Conservation (phyloP, 2,113 vertebrate species). For the Piaya cayana region DNA sequence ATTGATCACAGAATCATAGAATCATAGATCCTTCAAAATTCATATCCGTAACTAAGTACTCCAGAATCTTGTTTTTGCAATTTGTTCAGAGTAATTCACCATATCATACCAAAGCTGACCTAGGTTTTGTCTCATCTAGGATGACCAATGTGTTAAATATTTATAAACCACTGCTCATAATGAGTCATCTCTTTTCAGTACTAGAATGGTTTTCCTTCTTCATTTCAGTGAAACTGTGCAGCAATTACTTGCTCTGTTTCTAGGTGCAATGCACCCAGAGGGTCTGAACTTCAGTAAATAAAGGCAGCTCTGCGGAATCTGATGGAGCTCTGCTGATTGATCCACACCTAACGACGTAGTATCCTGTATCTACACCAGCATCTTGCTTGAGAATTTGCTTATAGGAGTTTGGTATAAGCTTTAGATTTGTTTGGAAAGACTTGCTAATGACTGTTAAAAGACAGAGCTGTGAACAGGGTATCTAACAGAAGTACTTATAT, state of each 20-base stretch:
- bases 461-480: not conserved
- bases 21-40: not conserved
- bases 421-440: not conserved
- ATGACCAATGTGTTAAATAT: constrained; percentile 1
- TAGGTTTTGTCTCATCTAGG: not conserved
- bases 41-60: not conserved
- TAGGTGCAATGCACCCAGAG: not conserved
- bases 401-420: not conserved
- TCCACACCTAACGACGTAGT: not conserved
- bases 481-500: not conserved
- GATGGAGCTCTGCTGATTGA: not conserved
- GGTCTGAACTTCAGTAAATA: not conserved
- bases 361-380: not conserved
- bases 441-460: not conserved
- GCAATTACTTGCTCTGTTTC: not conserved
- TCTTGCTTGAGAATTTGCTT: not conserved
- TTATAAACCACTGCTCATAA: not conserved
- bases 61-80: not conserved
- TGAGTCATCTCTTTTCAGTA: not conserved
- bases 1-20: not conserved
- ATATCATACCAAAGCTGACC: not conserved
- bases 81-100: not conserved
- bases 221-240: not conserved
- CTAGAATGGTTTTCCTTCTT: not conserved
- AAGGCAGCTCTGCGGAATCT: not conserved